Evolutionary conservation across 2,113 vertebrate species (phyloP).

Genomic region (Chionomys nivalis): DNA sequence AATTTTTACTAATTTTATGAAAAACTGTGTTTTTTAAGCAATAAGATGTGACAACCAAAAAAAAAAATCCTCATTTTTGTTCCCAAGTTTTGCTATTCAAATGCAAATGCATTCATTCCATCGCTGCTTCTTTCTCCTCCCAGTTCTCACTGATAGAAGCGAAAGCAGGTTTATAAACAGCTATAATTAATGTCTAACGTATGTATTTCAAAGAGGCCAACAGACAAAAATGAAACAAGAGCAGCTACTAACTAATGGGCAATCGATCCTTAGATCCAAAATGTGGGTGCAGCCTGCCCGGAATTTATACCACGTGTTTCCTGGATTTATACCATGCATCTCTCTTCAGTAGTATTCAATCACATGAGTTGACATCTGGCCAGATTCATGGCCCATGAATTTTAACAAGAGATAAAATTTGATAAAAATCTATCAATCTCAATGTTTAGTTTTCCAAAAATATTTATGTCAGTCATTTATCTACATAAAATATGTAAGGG

Average conservation of each 20-base stretch:
- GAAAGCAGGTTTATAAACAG: conserved; percentile 17
- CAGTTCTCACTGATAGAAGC: not conserved
- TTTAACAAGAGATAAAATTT: conserved; percentile 75
- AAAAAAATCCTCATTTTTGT: not conserved
- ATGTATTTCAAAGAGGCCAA: conserved; percentile 36
- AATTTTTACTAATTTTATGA: conserved; percentile 12
- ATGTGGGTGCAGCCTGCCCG: not conserved
- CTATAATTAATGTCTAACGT: conserved; percentile 30
- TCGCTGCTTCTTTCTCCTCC: not conserved
- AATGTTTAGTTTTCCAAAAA: conserved; percentile 58
- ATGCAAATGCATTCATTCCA: not conserved
- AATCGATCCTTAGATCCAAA: not conserved
- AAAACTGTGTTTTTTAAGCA: not conserved
- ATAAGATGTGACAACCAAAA: not conserved
- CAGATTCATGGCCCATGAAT: conserved; percentile 74
- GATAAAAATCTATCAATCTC: conserved; percentile 71
- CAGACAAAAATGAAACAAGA: conserved; percentile 53
- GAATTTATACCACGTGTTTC: conserved; percentile 21
- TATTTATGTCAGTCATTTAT: conserved; percentile 67
- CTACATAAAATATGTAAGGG: conserved; percentile 51
- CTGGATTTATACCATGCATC: conserved; percentile 15
- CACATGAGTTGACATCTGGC: conserved; percentile 53
- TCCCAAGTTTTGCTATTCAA: conserved; percentile 35
- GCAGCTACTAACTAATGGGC: not conserved
- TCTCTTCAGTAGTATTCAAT: conserved; percentile 55